phyloP scores from a whole-genome alignment of 2,888 invertebrate genomes.

The Amblyjoppa fuscipennis region DNA sequence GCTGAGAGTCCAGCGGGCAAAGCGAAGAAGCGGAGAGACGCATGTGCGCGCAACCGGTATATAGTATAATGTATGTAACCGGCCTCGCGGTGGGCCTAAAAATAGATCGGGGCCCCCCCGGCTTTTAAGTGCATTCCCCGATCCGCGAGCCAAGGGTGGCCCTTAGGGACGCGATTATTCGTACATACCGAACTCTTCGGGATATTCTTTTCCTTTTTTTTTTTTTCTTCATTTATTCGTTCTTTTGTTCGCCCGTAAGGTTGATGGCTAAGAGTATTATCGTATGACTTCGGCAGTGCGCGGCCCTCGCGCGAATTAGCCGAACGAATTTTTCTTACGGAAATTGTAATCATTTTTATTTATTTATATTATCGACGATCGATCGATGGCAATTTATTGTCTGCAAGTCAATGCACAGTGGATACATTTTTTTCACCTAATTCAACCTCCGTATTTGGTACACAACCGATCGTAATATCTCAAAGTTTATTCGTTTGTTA shows the following conservation, averaged over 20 bases:
- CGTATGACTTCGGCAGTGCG: too few species aligned
- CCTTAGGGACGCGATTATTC: slow-evolving; percentile 58
- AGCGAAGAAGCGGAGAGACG: slow-evolving; percentile 36
- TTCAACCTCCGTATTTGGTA: too few species aligned
- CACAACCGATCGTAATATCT: too few species aligned
- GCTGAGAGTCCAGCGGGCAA: not conserved
- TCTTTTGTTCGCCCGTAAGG: slow-evolving; percentile 11
- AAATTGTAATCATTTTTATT: too few species aligned
- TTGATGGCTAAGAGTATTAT: not conserved
- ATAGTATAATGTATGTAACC: slow-evolving; percentile 70
- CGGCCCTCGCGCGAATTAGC: too few species aligned
- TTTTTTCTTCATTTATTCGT: not conserved
- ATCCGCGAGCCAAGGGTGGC: slow-evolving; percentile 61
- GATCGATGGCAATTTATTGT: too few species aligned
- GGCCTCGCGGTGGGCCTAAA: slow-evolving; percentile 66
- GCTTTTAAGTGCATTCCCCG: slow-evolving; percentile 72
- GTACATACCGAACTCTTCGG: slow-evolving; percentile 43
- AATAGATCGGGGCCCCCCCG: slow-evolving; percentile 61
- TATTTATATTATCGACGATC: too few species aligned
- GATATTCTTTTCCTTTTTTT: slow-evolving; percentile 1
- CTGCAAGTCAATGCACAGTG: too few species aligned
- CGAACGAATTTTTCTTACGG: too few species aligned
- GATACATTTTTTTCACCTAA: too few species aligned
- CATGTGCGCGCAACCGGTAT: slow-evolving; percentile 71
- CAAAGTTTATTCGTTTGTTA: too few species aligned